These are phyloP conservation scores for Bellardia pandia DNA, from an alignment of 2,888 invertebrate genomes.

Conservation along the genomic window DNA sequence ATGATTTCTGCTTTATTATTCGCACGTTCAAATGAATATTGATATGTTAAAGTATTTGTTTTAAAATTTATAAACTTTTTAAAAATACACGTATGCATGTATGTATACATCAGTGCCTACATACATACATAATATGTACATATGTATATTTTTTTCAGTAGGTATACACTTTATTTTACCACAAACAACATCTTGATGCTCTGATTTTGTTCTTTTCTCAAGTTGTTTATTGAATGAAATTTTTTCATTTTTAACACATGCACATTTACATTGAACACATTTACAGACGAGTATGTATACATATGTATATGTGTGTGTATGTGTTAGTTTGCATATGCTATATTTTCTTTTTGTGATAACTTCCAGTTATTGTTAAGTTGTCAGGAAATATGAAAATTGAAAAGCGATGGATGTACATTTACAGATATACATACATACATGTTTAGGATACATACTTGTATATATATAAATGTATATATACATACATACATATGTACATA, in stretches of 20 bases:
- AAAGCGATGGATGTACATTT: slow-evolving; percentile 8
- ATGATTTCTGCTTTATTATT: not conserved
- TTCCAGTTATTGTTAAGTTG: slow-evolving; percentile 56
- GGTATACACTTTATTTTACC: slow-evolving; percentile 16
- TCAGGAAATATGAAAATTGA: slow-evolving; percentile 56
- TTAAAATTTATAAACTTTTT: not conserved
- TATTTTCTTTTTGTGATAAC: slow-evolving; percentile 24
- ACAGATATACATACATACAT: not conserved
- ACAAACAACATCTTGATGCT: slow-evolving; percentile 25
- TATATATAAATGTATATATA: not conserved
- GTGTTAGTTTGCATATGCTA: not conserved
- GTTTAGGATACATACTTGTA: not conserved
- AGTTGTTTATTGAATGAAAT: slow-evolving; percentile 34
- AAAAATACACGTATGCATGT: not conserved
- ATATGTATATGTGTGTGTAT: not conserved
- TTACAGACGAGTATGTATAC: not conserved
- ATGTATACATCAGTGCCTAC: not conserved
- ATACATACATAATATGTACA: not conserved
- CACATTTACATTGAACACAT: not conserved
- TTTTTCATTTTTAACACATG: slow-evolving; percentile 6
- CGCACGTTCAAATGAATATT: slow-evolving; percentile 18
- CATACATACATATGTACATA: not conserved
- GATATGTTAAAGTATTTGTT: not conserved
- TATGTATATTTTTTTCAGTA: not conserved
- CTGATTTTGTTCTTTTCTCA: slow-evolving; percentile 15